Conservation (phyloP, 2,888 invertebrate genomes). For the Gisinianus flammeolus region DNA sequence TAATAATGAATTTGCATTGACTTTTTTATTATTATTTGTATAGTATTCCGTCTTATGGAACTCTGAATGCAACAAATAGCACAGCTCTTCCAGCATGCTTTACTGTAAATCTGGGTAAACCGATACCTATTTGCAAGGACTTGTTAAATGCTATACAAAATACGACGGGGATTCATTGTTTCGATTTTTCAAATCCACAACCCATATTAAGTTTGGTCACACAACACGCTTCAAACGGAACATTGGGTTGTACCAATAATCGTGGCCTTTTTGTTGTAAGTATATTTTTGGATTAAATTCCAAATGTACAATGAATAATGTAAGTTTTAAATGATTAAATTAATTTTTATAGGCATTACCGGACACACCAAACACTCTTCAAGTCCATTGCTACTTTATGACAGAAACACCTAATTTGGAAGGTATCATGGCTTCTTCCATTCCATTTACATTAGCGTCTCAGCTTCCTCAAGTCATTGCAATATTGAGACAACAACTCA, state of each 20-base stretch:
- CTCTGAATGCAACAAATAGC: constrained; percentile 82
- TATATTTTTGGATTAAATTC: background rate
- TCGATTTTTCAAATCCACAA: constrained; percentile 65
- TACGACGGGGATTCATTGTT: constrained; percentile 68
- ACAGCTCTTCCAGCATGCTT: constrained; percentile 90
- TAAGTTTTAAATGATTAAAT: background rate
- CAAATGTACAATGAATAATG: background rate
- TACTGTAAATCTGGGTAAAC: constrained; percentile 79
- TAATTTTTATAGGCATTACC: constrained; percentile 73
- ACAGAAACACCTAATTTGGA: constrained; percentile 79
- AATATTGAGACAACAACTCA: constrained; percentile 83
- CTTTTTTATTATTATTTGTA: constrained; percentile 31
- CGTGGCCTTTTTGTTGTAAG: constrained; percentile 84
- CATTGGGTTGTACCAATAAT: constrained; percentile 74
- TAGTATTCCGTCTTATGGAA: constrained; percentile 79
- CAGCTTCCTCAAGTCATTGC: constrained; percentile 88
- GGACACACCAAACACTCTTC: constrained; percentile 66
- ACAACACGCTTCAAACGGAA: constrained; percentile 76
- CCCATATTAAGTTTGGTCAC: constrained; percentile 80
- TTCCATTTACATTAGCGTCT: constrained; percentile 92
- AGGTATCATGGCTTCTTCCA: constrained; percentile 76
- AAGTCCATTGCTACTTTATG: constrained; percentile 92
- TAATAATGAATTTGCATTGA: too few species aligned
- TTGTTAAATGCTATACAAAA: constrained; percentile 74
- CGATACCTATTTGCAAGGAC: constrained; percentile 82